A percentile compares a stretch with the other conserved stretches of the same genome.
Evolutionary conservation across 2,113 vertebrate species (phyloP).

Genomic region (Prunella fulvescens): DNA sequence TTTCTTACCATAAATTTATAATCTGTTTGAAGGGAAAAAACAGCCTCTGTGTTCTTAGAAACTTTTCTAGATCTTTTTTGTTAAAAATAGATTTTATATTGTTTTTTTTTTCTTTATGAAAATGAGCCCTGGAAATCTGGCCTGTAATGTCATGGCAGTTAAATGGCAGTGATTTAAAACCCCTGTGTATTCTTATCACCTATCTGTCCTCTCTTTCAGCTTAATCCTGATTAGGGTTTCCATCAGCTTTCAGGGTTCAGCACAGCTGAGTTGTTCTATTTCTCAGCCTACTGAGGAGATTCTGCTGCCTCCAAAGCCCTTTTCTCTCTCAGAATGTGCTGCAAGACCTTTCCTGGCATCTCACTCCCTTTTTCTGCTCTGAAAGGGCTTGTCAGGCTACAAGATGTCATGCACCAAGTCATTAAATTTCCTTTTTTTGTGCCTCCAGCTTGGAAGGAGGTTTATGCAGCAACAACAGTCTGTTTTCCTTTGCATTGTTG

Average conservation of each 20-base stretch:
- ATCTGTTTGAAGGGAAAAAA: neutral
- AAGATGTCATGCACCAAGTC: slow-evolving; percentile 7
- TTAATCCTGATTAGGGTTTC: neutral
- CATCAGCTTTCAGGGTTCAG: neutral
- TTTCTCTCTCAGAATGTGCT: neutral
- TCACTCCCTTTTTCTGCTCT: neutral
- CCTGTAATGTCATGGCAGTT: neutral
- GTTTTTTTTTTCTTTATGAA: neutral
- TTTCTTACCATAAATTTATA: neutral
- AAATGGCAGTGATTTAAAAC: neutral
- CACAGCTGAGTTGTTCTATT: neutral
- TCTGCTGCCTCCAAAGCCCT: neutral
- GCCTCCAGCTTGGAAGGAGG: slow-evolving; percentile 20
- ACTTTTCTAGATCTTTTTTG: neutral
- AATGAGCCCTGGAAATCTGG: neutral
- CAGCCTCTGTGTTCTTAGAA: neutral
- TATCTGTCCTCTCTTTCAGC: neutral
- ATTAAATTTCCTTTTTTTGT: neutral
- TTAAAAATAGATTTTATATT: neutral
- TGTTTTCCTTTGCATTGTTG: slow-evolving; percentile 4
- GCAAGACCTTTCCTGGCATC: neutral
- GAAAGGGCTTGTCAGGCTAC: slow-evolving; percentile 2
- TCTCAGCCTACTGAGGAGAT: neutral
- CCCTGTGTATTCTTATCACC: neutral
- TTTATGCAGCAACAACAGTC: slow-evolving; percentile 14